Percentiles rank a stretch among this genome's conserved stretches.
Evolutionary conservation across 2,797 vertebrate species (phyloP).

Genomic region (Steatocranus sp.): DNA sequence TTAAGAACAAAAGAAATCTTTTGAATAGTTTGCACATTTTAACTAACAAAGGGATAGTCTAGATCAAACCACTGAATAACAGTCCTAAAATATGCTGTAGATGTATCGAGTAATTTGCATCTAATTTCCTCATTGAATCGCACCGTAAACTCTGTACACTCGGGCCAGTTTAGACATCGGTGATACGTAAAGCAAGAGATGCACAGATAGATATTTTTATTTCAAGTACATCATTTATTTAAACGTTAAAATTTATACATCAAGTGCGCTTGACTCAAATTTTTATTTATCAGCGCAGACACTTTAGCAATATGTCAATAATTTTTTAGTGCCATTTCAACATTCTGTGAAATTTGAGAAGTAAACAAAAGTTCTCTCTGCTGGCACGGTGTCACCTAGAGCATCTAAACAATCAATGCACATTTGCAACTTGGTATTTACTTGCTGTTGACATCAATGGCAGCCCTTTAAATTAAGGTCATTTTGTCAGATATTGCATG

Average conservation of each 20-base stretch:
- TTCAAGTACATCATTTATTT: neutral
- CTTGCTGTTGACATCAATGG: conserved; percentile 79
- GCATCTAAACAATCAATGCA: conserved; percentile 85
- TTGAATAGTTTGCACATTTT: conserved; percentile 68
- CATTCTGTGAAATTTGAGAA: conserved; percentile 81
- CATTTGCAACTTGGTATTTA: conserved; percentile 88
- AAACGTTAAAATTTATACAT: neutral
- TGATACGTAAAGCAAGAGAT: neutral
- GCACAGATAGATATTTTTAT: neutral
- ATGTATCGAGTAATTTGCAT: conserved; percentile 64
- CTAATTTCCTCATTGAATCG: conserved; percentile 59
- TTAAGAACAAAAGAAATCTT: conserved; percentile 51
- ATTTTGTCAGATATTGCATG: conserved; percentile 79
- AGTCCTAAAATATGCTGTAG: conserved; percentile 53
- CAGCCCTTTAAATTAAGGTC: conserved; percentile 80
- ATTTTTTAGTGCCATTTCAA: conserved; percentile 70
- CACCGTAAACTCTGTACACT: conserved; percentile 3
- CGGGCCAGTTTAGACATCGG: neutral
- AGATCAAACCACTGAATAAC: conserved; percentile 61
- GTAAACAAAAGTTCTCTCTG: conserved; percentile 79
- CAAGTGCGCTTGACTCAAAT: neutral
- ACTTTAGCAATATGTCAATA: conserved; percentile 57
- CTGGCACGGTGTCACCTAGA: conserved; percentile 74
- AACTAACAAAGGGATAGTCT: conserved; percentile 47
- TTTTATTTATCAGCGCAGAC: conserved; percentile 3